Evolutionary conservation across 2,113 vertebrate species (phyloP).

Genomic region (pig (Sus scrofa)): T2T-Sscrofa CM000820.6:94432001-94432500

Average conservation of each 20-base stretch:
- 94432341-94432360: neutral
- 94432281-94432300: neutral
- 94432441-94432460: neutral
- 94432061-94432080: neutral
- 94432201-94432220: neutral
- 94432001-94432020: neutral
- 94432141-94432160: neutral
- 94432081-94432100: neutral
- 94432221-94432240: neutral
- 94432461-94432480: neutral
- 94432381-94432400: neutral
- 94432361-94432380: neutral
- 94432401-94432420: neutral
- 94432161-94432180: neutral
- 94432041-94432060: neutral
- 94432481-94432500: neutral
- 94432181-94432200: conserved; percentile 14
- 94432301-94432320: neutral
- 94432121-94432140: neutral
- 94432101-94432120: neutral
- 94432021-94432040: neutral
- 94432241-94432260: neutral
- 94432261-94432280: neutral
- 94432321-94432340: neutral
- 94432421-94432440: neutral